Percentiles rank a stretch among this genome's conserved stretches.
These are phyloP conservation scores for Brachyalestes nurse DNA, from an alignment of 2,797 vertebrate genomes.

Conservation along the genomic window DNA sequence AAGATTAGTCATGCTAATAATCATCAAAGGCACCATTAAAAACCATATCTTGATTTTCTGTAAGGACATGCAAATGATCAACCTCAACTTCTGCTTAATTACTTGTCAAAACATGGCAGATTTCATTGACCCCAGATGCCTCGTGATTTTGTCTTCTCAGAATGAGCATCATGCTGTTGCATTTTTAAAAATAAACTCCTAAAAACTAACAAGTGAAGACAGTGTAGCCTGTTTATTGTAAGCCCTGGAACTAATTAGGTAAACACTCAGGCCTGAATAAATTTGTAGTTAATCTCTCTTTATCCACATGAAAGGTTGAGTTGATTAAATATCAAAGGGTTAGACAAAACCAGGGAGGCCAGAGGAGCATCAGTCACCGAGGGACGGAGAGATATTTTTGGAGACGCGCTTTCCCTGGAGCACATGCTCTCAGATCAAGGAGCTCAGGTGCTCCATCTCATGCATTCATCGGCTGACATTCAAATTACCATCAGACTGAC, in stretches of 20 bases:
- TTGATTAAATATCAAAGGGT: conserved; percentile 72
- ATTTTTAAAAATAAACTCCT: conserved; percentile 14
- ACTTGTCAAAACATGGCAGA: neutral
- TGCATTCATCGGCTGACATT: conserved; percentile 58
- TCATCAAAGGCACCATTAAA: neutral
- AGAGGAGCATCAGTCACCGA: conserved; percentile 45
- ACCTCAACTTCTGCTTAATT: neutral
- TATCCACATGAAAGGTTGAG: conserved; percentile 65
- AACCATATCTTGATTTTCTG: neutral
- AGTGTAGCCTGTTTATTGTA: conserved; percentile 62
- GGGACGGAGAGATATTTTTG: conserved; percentile 53
- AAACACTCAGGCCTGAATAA: conserved; percentile 67
- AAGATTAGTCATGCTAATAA: neutral
- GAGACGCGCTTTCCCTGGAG: conserved; percentile 53
- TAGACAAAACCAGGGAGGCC: conserved; percentile 54
- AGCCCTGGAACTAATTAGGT: conserved; percentile 66
- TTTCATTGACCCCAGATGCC: neutral
- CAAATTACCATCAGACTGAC: conserved; percentile 49
- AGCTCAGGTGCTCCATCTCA: conserved; percentile 59
- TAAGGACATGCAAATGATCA: neutral
- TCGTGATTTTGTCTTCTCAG: conserved; percentile 3
- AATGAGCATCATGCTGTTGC: conserved; percentile 22
- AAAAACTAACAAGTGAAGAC: conserved; percentile 52
- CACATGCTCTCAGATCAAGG: conserved; percentile 66
- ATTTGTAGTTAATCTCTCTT: conserved; percentile 68